Evolutionary conservation across 2,888 invertebrate species (phyloP).

Genomic region (Ferdinandea cuprea): DNA sequence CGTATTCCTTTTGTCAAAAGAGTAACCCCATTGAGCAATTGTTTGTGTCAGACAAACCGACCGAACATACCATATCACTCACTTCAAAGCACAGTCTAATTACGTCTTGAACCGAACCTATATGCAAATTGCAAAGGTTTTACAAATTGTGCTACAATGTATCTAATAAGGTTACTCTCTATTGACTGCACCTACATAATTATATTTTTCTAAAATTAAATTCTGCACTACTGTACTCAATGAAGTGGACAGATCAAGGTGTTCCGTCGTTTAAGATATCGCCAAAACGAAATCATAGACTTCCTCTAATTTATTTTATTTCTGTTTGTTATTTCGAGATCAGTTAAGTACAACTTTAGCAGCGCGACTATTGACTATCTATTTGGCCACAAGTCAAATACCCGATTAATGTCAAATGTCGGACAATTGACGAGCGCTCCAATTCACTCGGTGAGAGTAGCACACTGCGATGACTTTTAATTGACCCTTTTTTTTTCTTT

Average conservation of each 20-base stretch:
- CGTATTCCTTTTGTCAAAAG: slow-evolving; percentile 54
- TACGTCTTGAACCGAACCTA: slow-evolving; percentile 53
- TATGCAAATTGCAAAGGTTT: slow-evolving; percentile 16
- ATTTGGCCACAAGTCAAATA: slow-evolving; percentile 66
- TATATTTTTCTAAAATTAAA: slow-evolving; percentile 11
- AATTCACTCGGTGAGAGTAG: slow-evolving; percentile 40
- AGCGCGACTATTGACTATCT: neutral
- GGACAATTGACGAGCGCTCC: slow-evolving; percentile 65
- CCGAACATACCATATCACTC: slow-evolving; percentile 5
- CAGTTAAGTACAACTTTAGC: slow-evolving; percentile 21
- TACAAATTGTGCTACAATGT: slow-evolving; percentile 36
- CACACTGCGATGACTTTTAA: slow-evolving; percentile 81
- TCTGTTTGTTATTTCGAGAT: slow-evolving; percentile 28
- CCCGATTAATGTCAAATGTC: slow-evolving; percentile 60
- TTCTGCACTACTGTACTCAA: slow-evolving; percentile 51
- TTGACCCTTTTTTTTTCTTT: slow-evolving; percentile 78
- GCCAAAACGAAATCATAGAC: slow-evolving; percentile 4
- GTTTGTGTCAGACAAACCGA: slow-evolving; percentile 45
- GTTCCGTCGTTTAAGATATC: slow-evolving; percentile 42
- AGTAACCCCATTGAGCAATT: slow-evolving; percentile 70
- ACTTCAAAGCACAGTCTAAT: slow-evolving; percentile 52
- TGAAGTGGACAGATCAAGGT: slow-evolving; percentile 63
- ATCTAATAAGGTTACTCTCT: slow-evolving; percentile 22
- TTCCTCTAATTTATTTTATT: slow-evolving; percentile 34
- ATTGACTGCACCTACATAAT: neutral